Percentiles rank a stretch among this genome's conserved stretches.
phyloP scores from a whole-genome alignment of 2,888 invertebrate species.

The Acanthosoma haemorrhoidale region DNA sequence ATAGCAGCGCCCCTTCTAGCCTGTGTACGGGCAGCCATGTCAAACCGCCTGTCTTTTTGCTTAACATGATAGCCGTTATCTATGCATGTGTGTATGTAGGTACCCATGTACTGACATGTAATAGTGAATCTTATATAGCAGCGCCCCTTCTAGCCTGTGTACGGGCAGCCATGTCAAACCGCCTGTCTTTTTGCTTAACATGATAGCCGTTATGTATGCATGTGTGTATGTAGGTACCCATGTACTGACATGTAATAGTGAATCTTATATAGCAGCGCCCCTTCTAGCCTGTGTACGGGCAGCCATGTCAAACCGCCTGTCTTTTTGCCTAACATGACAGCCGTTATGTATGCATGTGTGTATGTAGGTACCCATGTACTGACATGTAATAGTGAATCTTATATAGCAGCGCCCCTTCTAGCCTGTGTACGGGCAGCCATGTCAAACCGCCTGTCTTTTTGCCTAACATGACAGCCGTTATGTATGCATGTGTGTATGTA shows the following conservation, averaged over 20 bases:
- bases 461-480: too few species aligned
- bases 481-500: too few species aligned
- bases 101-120: not conserved
- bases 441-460: too few species aligned
- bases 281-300: too few species aligned
- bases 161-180: too few species aligned
- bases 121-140: slow-evolving; percentile 10
- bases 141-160: not conserved
- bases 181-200: too few species aligned
- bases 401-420: not conserved
- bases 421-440: too few species aligned
- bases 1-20: not conserved
- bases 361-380: not conserved
- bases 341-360: not conserved
- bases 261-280: slow-evolving; percentile 12
- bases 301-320: too few species aligned
- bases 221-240: not conserved
- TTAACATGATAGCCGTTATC: too few species aligned
- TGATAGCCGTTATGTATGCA: not conserved
- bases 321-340: too few species aligned
- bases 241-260: not conserved
- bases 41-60: too few species aligned
- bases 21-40: too few species aligned
- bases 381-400: slow-evolving; percentile 8
- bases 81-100: not conserved